Conservation (phyloP, 2,888 invertebrate species). For the Odontocerum albicorne region DNA sequence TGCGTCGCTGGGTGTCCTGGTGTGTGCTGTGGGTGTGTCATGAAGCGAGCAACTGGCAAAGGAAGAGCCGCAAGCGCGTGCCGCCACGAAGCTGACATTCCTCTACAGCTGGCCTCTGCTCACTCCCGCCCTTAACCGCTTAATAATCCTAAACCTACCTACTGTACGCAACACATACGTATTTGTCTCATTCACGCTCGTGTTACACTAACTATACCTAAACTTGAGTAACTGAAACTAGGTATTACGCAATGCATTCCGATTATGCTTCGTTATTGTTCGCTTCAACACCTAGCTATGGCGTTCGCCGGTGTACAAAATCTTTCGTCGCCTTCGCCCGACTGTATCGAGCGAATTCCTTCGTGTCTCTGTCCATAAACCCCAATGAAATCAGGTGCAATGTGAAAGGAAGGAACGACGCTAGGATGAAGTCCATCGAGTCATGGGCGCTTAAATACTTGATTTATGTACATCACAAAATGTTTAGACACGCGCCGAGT, state of each 20-base stretch:
- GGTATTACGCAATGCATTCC: conserved; percentile 35
- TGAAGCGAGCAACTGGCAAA: conserved; percentile 30
- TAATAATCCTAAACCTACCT: conserved; percentile 19
- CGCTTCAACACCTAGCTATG: not conserved
- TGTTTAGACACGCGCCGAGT: conserved; percentile 2
- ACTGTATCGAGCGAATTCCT: too few relatives aligned
- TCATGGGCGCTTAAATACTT: conserved; percentile 17
- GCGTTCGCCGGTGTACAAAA: too few relatives aligned
- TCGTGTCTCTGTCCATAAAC: too few relatives aligned
- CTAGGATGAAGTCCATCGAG: conserved; percentile 10
- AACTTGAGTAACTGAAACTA: not conserved
- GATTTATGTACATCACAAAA: conserved; percentile 34
- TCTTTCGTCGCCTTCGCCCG: too few relatives aligned
- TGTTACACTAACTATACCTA: not conserved
- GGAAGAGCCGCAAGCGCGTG: conserved; percentile 9
- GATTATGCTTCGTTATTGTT: not conserved
- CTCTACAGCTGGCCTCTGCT: conserved; percentile 31
- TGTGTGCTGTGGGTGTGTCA: conserved; percentile 1
- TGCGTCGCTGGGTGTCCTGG: not conserved
- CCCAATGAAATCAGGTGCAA: too few relatives aligned
- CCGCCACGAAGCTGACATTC: conserved; percentile 30
- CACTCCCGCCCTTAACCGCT: conserved; percentile 38
- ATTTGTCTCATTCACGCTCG: not conserved
- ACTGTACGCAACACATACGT: not conserved
- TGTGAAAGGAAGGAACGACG: conserved; percentile 13